A percentile compares a stretch with the other conserved stretches of the same genome.
phyloP scores from a whole-genome alignment of 1,140 invertebrate genomes.

The Drosophila virilis region DNA sequence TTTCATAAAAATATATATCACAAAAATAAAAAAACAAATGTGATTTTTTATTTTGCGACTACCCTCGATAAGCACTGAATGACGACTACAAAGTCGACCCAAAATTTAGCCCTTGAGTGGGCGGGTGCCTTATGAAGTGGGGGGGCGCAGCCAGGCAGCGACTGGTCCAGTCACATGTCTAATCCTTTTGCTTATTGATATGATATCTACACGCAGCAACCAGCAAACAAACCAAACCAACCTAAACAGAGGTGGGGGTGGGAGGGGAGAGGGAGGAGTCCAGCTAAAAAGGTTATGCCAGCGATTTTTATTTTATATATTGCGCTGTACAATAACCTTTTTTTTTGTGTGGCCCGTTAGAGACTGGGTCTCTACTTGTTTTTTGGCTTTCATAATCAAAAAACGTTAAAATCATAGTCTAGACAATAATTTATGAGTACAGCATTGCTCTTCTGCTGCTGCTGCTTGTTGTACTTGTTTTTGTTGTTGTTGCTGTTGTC shows the following conservation, averaged over 20 bases:
- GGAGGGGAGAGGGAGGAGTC: neutral
- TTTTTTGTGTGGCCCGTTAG: neutral
- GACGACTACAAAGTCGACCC: constrained; percentile 55
- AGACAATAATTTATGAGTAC: constrained; percentile 84
- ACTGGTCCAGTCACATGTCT: constrained; percentile 75
- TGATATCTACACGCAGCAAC: constrained; percentile 72
- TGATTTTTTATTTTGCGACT: constrained; percentile 36
- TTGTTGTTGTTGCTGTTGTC: neutral
- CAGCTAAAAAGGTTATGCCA: constrained; percentile 61
- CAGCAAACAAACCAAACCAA: constrained; percentile 31
- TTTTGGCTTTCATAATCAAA: constrained; percentile 83
- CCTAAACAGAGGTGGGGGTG: neutral
- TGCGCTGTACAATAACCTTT: constrained; percentile 35
- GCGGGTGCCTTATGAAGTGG: neutral
- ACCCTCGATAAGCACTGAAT: constrained; percentile 66
- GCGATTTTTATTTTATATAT: constrained; percentile 78
- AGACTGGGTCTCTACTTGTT: constrained; percentile 40
- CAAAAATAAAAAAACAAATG: constrained; percentile 37
- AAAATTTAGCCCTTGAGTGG: constrained; percentile 48
- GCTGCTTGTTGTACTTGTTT: constrained; percentile 24
- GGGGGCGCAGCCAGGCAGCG: neutral
- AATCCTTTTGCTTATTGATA: constrained; percentile 83
- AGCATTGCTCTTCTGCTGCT: constrained; percentile 43
- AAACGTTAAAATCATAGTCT: constrained; percentile 84
- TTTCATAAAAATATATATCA: constrained; percentile 47